These are phyloP conservation scores for Pseudochirops corinnae DNA, from an alignment of 2,797 vertebrate species.

Conservation along the genomic window DNA sequence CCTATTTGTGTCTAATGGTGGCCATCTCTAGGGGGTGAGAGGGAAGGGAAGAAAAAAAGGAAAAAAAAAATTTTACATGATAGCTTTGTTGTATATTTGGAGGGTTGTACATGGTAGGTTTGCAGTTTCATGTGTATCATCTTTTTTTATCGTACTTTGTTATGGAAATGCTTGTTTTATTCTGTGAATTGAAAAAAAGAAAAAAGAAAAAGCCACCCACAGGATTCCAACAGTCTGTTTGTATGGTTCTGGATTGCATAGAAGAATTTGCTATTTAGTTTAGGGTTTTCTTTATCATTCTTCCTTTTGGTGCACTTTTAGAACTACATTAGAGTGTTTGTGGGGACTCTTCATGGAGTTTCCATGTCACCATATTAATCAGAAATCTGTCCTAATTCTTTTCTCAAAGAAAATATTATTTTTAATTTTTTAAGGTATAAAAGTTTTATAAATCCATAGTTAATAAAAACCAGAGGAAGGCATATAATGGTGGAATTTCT, in stretches of 20 bases:
- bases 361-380: not conserved
- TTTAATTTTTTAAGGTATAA: constrained; percentile 87
- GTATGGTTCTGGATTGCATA: not conserved
- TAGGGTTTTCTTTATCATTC: not conserved
- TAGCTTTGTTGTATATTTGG: not conserved
- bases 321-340: too few species aligned
- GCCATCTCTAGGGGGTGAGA: not conserved
- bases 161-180: not conserved
- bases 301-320: too few species aligned
- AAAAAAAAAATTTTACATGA: not conserved
- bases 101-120: not conserved
- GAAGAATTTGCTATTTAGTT: not conserved
- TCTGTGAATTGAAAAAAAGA: not conserved
- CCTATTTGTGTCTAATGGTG: too few species aligned
- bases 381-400: not conserved
- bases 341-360: not conserved
- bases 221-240: not conserved
- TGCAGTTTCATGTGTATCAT: not conserved
- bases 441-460: constrained; percentile 97
- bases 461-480: constrained; percentile 95
- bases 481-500: constrained; percentile 90
- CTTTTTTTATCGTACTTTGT: not conserved
- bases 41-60: not conserved
- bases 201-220: too few species aligned
- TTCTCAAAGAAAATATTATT: not conserved